phyloP scores from a whole-genome alignment of 2,113 vertebrate species.

The Pachypanchax playfairii region DNA sequence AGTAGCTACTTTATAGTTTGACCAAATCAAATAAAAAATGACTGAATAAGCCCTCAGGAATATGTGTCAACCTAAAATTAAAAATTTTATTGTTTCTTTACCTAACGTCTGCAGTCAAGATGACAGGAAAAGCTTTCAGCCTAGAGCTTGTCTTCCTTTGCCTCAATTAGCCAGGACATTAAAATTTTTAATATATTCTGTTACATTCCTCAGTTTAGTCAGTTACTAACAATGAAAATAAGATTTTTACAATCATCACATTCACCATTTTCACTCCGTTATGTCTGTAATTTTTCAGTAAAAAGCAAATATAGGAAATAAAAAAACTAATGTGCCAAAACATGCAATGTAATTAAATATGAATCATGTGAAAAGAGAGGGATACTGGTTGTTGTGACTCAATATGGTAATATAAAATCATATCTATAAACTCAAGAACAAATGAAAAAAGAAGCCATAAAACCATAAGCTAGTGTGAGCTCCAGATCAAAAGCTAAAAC shows the following conservation, averaged over 20 bases:
- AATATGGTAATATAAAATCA: constrained; percentile 23
- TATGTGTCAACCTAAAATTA: no score
- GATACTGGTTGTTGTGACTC: constrained; percentile 19
- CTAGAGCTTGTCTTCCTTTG: no score
- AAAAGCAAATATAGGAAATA: constrained; percentile 15
- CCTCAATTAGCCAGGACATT: constrained; percentile 52
- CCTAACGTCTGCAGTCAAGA: no score
- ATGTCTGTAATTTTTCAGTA: constrained; percentile 14
- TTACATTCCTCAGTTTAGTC: constrained; percentile 6
- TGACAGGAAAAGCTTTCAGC: no score
- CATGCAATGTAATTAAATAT: constrained; percentile 24
- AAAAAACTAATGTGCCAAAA: constrained; percentile 16
- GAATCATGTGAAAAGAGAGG: constrained; percentile 11
- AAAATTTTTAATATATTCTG: constrained; percentile 24
- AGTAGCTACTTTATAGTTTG: no score
- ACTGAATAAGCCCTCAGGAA: no score
- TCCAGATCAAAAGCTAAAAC: constrained; percentile 30
- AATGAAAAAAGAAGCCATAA: constrained; percentile 27
- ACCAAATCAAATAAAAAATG: no score
- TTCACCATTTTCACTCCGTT: constrained; percentile 7
- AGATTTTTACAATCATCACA: no score
- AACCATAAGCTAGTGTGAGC: constrained; percentile 34
- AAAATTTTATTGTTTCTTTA: no score
- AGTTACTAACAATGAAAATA: no score
- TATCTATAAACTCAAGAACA: constrained; percentile 6